Evolutionary conservation across 2,113 vertebrate genomes (phyloP).

Genomic region (Gobius niger): DNA sequence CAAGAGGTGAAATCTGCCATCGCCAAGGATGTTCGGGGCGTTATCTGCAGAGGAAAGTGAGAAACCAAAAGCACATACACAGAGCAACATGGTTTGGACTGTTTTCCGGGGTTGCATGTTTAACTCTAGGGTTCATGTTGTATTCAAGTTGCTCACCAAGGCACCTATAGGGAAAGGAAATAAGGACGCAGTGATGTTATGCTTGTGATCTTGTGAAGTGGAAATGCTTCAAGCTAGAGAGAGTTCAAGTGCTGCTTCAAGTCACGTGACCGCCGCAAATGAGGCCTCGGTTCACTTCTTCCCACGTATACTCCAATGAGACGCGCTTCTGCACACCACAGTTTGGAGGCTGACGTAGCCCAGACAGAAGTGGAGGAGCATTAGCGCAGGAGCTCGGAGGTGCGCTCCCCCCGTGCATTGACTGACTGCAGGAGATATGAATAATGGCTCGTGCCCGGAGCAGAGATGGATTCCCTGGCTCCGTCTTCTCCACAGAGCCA

Average conservation of each 20-base stretch:
- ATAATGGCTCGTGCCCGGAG: slow-evolving; percentile 55
- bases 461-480: slow-evolving; percentile 60
- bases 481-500: slow-evolving; percentile 55
- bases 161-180: too few species aligned
- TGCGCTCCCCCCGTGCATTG: slow-evolving; percentile 14
- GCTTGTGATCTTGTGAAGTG: too few species aligned
- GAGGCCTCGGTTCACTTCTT: too few species aligned
- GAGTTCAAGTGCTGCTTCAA: too few species aligned
- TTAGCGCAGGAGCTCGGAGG: slow-evolving; percentile 30
- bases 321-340: too few species aligned
- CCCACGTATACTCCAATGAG: too few species aligned
- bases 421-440: slow-evolving; percentile 40
- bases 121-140: too few species aligned
- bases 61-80: slow-evolving; percentile 9
- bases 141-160: too few species aligned
- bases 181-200: too few species aligned
- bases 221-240: too few species aligned
- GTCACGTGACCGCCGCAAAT: too few species aligned
- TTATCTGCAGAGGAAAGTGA: slow-evolving; percentile 46
- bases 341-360: not conserved
- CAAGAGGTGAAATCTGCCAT: slow-evolving; percentile 56
- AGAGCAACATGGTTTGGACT: not conserved
- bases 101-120: not conserved
- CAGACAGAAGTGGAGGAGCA: slow-evolving; percentile 32
- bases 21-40: slow-evolving; percentile 49